Conservation (phyloP, 35 echinoderm and acorn worm species). For the Antedon bifida region DNA sequence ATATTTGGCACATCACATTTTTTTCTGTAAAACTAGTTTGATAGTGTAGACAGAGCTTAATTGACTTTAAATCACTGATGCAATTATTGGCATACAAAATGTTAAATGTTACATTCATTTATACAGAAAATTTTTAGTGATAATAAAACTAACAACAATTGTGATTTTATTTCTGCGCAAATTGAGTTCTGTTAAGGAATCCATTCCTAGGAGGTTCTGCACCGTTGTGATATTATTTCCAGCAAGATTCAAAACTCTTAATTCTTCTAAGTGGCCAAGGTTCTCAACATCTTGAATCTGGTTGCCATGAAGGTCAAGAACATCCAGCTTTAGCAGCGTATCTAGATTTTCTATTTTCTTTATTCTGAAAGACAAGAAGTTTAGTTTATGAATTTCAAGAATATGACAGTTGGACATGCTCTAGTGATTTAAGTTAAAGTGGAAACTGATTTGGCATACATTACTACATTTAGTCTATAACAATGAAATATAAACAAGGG, state of each 20-base stretch:
- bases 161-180: slow-evolving; percentile 77
- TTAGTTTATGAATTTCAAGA: background rate
- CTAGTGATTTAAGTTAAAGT: background rate
- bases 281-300: slow-evolving; percentile 74
- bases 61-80: too few species aligned
- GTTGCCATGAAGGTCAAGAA: slow-evolving; percentile 98
- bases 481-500: too few species aligned
- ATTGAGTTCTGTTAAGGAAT: slow-evolving; percentile 80
- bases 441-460: background rate
- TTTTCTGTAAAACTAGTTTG: too few species aligned
- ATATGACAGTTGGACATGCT: background rate
- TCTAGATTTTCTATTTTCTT: slow-evolving; percentile 78
- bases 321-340: slow-evolving; percentile 66
- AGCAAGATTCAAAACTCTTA: slow-evolving; percentile 80
- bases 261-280: slow-evolving; percentile 59
- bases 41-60: too few species aligned
- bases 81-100: too few species aligned
- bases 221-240: slow-evolving; percentile 75
- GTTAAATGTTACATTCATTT: too few species aligned
- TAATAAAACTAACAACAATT: slow-evolving; percentile 70
- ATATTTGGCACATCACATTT: too few species aligned
- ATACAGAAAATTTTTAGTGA: too few species aligned
- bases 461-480: too few species aligned
- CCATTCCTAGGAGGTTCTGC: slow-evolving; percentile 59
- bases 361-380: slow-evolving; percentile 31